These are phyloP conservation scores for Leptobrachium ailaonicum DNA, from an alignment of 2,113 vertebrate genomes.

Conservation along the genomic window DNA sequence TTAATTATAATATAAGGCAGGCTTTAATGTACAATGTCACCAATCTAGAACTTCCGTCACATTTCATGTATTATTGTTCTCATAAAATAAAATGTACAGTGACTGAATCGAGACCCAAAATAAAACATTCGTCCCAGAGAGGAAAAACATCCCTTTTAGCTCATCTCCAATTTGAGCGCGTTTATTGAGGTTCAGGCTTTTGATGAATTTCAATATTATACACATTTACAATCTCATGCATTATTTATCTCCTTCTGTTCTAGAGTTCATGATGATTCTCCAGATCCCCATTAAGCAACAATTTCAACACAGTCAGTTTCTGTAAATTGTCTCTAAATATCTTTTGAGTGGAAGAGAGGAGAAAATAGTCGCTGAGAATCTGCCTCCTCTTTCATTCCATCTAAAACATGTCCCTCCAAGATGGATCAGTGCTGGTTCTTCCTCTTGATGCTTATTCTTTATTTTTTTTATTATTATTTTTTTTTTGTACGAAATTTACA, in stretches of 20 bases:
- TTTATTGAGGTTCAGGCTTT: constrained; percentile 49
- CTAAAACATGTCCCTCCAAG: constrained; percentile 28
- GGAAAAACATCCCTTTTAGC: constrained; percentile 31
- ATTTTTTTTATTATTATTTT: not conserved
- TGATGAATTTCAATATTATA: constrained; percentile 52
- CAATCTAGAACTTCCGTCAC: constrained; percentile 4
- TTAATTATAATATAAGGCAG: constrained; percentile 6
- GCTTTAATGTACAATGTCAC: not conserved
- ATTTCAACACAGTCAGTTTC: constrained; percentile 53
- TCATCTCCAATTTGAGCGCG: constrained; percentile 45
- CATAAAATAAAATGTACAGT: constrained; percentile 5
- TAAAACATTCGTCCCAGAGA: constrained; percentile 3
- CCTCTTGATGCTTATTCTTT: no score
- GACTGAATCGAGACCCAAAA: not conserved
- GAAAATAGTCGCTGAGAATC: constrained; percentile 28
- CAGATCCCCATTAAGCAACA: constrained; percentile 54
- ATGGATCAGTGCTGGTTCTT: constrained; percentile 6
- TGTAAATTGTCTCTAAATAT: constrained; percentile 52
- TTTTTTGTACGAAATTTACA: not conserved
- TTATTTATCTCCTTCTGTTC: constrained; percentile 53
- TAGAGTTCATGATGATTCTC: constrained; percentile 52
- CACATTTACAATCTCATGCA: constrained; percentile 51
- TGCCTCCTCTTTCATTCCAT: constrained; percentile 33
- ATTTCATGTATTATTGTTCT: not conserved
- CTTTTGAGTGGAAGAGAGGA: constrained; percentile 53